phyloP scores from a whole-genome alignment of 1,140 invertebrate genomes.

The Drosophila orena region DNA sequence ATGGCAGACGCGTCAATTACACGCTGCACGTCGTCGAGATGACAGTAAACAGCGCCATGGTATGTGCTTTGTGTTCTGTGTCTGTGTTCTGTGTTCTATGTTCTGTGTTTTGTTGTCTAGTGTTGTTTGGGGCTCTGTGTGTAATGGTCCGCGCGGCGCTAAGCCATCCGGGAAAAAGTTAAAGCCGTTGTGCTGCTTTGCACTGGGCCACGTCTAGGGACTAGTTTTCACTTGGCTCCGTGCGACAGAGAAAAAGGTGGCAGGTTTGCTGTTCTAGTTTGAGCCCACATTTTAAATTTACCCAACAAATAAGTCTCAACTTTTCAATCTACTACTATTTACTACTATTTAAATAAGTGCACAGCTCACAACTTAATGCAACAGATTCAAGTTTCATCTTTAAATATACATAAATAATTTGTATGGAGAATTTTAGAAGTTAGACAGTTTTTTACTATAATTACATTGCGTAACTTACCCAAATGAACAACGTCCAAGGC shows the following conservation, averaged over 20 bases:
- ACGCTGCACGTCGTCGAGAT: slow-evolving; percentile 97
- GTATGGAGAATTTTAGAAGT: too few relatives aligned
- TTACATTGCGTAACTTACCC: not conserved
- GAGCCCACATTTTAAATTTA: not conserved
- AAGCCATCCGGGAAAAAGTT: slow-evolving; percentile 18
- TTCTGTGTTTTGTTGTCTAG: slow-evolving; percentile 16
- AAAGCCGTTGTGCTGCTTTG: slow-evolving; percentile 1
- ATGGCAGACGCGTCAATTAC: slow-evolving; percentile 94
- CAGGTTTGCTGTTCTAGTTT: not conserved
- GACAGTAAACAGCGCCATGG: slow-evolving; percentile 87
- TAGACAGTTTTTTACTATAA: too few relatives aligned
- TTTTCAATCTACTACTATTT: too few relatives aligned
- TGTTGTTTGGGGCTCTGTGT: slow-evolving; percentile 24
- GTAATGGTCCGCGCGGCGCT: slow-evolving; percentile 26
- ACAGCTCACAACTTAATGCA: too few relatives aligned
- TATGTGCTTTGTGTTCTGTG: slow-evolving; percentile 48
- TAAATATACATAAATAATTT: too few relatives aligned
- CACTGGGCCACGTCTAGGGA: slow-evolving; percentile 1
- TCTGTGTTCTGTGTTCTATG: slow-evolving; percentile 27
- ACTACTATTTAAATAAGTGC: too few relatives aligned
- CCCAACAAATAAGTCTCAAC: too few relatives aligned
- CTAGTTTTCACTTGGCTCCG: not conserved
- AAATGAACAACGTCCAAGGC: not conserved
- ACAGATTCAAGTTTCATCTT: too few relatives aligned
- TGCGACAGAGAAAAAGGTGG: too few relatives aligned